These are phyloP conservation scores for Patella pellucida DNA, from an alignment of 2,888 invertebrate species.

Conservation along the genomic window DNA sequence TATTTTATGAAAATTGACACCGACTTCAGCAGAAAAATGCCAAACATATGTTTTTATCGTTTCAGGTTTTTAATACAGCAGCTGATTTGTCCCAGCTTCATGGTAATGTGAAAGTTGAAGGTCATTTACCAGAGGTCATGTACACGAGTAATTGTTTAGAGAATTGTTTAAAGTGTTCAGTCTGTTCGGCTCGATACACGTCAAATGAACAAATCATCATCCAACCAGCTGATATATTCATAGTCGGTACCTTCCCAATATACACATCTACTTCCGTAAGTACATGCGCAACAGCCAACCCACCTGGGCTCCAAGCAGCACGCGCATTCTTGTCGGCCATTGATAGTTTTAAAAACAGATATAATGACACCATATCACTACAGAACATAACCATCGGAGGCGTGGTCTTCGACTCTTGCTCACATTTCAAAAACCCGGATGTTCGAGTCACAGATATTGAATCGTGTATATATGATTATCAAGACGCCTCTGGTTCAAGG, in stretches of 20 bases:
- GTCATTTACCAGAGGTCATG: slow-evolving; percentile 8
- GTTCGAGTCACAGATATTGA: slow-evolving; percentile 24
- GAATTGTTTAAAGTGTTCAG: slow-evolving; percentile 28
- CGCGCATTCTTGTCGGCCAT: slow-evolving; percentile 34
- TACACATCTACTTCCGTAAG: slow-evolving; percentile 20
- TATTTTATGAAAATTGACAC: too few species aligned
- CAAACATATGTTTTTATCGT: too few species aligned
- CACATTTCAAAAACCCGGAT: not conserved
- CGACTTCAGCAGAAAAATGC: too few species aligned
- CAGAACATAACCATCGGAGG: slow-evolving; percentile 24
- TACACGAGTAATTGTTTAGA: slow-evolving; percentile 26
- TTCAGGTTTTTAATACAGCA: not conserved
- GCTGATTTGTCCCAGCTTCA: not conserved
- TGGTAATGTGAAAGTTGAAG: slow-evolving; percentile 16
- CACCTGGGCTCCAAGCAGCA: slow-evolving; percentile 31
- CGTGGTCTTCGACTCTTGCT: slow-evolving; percentile 36
- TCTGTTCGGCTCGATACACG: slow-evolving; percentile 20
- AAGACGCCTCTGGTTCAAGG: slow-evolving; percentile 18
- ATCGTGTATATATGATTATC: slow-evolving; percentile 24
- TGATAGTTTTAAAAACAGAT: slow-evolving; percentile 25
- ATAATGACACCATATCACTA: not conserved
- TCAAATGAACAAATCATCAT: slow-evolving; percentile 25
- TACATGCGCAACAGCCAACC: slow-evolving; percentile 21
- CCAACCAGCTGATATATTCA: slow-evolving; percentile 26
- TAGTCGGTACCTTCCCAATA: slow-evolving; percentile 42